Conservation (phyloP, 2,113 vertebrate genomes). For the Cathartes aura region DNA sequence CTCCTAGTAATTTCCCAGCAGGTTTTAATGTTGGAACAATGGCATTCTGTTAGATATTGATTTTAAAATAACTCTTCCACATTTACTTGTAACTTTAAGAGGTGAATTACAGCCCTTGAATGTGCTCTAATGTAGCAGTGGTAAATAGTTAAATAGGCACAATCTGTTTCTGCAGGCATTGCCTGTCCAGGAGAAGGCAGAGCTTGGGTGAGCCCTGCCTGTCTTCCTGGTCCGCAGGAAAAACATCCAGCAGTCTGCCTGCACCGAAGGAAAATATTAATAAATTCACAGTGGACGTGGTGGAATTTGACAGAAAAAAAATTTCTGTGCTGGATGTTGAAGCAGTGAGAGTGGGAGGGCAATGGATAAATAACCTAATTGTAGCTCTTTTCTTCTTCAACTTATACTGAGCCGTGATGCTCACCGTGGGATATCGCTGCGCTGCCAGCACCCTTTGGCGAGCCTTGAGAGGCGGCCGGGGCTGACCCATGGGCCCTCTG, state of each 20-base stretch:
- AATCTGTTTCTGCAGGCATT: neutral
- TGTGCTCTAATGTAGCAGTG: neutral
- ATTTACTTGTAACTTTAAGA: slow-evolving; percentile 16
- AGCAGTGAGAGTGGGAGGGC: neutral
- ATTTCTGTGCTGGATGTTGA: neutral
- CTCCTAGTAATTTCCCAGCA: slow-evolving; percentile 53
- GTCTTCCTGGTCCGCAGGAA: neutral
- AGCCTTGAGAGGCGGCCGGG: neutral
- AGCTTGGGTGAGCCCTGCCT: neutral
- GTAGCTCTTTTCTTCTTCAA: neutral
- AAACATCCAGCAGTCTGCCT: neutral
- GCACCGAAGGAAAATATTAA: neutral
- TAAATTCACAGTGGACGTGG: neutral
- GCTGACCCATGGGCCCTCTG: fast-evolving
- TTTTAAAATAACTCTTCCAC: slow-evolving; percentile 62
- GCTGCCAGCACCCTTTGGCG: neutral
- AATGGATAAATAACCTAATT: neutral
- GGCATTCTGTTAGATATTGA: slow-evolving; percentile 55
- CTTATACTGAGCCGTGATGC: fast-evolving
- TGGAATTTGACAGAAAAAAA: neutral
- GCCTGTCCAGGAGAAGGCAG: neutral
- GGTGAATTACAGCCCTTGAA: slow-evolving; percentile 45
- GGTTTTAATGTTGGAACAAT: slow-evolving; percentile 65
- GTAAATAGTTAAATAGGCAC: slow-evolving; percentile 19
- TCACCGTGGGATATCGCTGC: fast-evolving